phyloP scores from a whole-genome alignment of 1,140 invertebrate genomes.

The Solen grandis region DNA sequence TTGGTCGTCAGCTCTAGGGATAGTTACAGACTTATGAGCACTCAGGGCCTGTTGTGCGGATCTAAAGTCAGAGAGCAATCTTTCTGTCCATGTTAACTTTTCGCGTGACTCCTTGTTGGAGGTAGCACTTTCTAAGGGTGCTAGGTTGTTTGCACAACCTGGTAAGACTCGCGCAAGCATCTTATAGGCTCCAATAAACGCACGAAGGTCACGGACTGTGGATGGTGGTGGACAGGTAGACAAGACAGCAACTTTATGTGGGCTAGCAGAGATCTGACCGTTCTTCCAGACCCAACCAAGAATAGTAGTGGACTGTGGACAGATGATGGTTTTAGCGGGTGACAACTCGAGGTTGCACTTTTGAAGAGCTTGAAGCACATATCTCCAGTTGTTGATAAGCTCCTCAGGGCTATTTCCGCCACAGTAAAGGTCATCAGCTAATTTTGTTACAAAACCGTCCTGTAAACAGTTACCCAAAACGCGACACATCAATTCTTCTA shows the following conservation, averaged over 20 bases:
- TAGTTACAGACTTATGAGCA: conserved; percentile 33
- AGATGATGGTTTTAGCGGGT: conserved; percentile 15
- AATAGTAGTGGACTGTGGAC: conserved; percentile 10
- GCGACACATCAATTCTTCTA: conserved; percentile 63
- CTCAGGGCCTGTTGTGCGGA: conserved; percentile 30
- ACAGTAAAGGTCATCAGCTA: conserved; percentile 51
- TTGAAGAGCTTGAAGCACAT: neutral
- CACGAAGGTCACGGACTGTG: conserved; percentile 9
- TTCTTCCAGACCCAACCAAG: conserved; percentile 47
- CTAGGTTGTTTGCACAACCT: neutral
- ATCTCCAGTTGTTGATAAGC: neutral
- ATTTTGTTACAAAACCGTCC: conserved; percentile 56
- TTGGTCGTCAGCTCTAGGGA: conserved; percentile 52
- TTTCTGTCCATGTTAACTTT: conserved; percentile 45
- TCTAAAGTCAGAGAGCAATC: conserved; percentile 13
- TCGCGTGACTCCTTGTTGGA: conserved; percentile 42
- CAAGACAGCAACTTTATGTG: conserved; percentile 13
- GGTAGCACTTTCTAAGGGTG: conserved; percentile 28
- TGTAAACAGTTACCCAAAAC: conserved; percentile 61
- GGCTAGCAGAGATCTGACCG: conserved; percentile 15
- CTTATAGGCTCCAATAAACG: conserved; percentile 56
- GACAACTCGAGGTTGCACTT: conserved; percentile 1
- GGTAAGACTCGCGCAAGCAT: conserved; percentile 37
- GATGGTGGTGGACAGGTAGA: neutral
- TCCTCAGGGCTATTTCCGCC: neutral